Conservation (phyloP, 2,113 vertebrate genomes). For the Psettodes erumei region DNA sequence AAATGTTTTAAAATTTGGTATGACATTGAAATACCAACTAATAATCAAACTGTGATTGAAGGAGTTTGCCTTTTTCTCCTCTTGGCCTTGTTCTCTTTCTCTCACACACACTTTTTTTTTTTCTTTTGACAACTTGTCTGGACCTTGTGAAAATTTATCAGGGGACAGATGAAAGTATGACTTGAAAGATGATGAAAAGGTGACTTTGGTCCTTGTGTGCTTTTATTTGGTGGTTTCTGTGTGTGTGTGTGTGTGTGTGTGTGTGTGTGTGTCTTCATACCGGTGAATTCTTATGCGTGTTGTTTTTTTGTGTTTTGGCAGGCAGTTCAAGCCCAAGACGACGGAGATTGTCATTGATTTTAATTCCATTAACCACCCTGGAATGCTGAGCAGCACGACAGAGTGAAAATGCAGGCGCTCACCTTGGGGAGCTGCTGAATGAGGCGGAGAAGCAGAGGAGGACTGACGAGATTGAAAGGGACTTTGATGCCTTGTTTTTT, state of each 20-base stretch:
- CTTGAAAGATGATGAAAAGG: neutral
- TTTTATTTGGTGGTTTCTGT: neutral
- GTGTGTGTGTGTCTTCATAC: neutral
- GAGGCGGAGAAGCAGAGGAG: slow-evolving; percentile 13
- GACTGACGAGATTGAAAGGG: slow-evolving; percentile 40
- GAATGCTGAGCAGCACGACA: slow-evolving; percentile 12
- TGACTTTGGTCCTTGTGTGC: neutral
- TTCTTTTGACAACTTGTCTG: neutral
- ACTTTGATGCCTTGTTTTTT: slow-evolving; percentile 49
- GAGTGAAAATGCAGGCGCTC: slow-evolving; percentile 70
- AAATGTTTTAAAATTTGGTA: too few species aligned
- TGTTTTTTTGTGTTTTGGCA: slow-evolving; percentile 41
- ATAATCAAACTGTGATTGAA: too few species aligned
- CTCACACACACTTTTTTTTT: neutral
- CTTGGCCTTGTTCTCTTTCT: neutral
- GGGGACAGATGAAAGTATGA: neutral
- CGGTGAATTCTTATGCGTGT: neutral
- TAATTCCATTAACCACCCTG: slow-evolving; percentile 72
- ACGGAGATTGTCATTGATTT: slow-evolving; percentile 74
- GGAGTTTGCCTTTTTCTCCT: too few species aligned
- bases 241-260: neutral
- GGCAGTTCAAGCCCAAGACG: slow-evolving; percentile 72
- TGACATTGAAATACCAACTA: too few species aligned
- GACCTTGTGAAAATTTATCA: neutral
- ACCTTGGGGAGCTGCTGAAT: slow-evolving; percentile 28